Evolutionary conservation across 2,113 vertebrate species (phyloP), one percentile per base, ranked within the genome.

Genomic region (Alethe diademata): DNA sequence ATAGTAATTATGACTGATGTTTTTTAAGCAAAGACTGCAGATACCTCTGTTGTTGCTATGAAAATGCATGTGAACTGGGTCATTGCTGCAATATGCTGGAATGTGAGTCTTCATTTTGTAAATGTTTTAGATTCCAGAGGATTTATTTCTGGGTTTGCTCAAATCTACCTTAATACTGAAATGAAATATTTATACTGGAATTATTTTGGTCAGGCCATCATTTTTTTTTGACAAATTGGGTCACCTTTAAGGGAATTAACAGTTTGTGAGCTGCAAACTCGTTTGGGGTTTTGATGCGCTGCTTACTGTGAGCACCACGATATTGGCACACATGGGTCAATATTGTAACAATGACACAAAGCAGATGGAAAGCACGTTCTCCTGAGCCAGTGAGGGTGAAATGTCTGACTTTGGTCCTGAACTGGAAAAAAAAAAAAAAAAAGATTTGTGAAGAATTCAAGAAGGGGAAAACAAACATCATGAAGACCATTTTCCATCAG

Each of bases 1-100:
- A 35, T 73, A 56, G 19, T 53, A 89, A 97, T 91, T 93, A 69
- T 85, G 61, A 73, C 9, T 66, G 29, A 79, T 90, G 40, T 19
- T 5, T 87, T 82, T 88, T 76, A 86, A 85, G 25, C 47, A 78
- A 60, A 22, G 9, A 47, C 22, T 85, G 84, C 70, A 33, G 38
- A 51, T 86, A 76, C 60, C 24, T 23, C 29, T 53, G 24, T 69
- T 33, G 33, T 45, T 83, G 31, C 38, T 72, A 43, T 33, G 56
- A 91, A 95, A 95, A 86, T 53, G 14, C 56, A 54, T 33, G 33
- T 33, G 64, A 88, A 90, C 26, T 88, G 38, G 85, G 92, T 93
- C 81, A 90, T 19, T 73, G 50, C 43, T 78, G 57, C 60, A 78
- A 17, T 74, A 56, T 51, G 29, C 17, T 62, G 56, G 18, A 94